Evolutionary conservation across 2,113 vertebrate species (phyloP).

Genomic region (Heterochromis multidens): DNA sequence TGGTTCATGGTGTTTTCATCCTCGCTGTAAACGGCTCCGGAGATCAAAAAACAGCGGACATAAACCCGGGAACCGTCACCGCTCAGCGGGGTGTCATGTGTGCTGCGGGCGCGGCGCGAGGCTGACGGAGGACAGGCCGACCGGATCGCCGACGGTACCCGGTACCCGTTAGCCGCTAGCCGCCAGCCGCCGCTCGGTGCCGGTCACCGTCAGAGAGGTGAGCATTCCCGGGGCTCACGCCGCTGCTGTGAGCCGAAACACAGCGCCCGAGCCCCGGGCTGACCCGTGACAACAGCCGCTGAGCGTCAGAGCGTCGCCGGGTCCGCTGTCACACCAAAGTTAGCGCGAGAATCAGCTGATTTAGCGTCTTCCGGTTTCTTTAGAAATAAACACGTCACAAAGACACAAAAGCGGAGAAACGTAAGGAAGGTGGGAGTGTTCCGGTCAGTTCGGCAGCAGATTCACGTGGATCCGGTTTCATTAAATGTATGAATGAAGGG

Average conservation of each 20-base stretch:
- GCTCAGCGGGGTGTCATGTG: neutral
- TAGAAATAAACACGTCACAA: neutral
- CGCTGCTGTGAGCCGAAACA: neutral
- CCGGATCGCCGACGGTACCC: neutral
- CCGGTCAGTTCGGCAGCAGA: neutral
- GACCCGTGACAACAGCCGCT: neutral
- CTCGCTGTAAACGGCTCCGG: neutral
- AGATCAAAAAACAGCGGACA: too few relatives aligned
- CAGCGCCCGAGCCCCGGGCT: neutral
- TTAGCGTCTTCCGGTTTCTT: neutral
- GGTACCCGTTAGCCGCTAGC: too few relatives aligned
- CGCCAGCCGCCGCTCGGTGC: neutral
- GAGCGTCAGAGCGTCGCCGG: neutral
- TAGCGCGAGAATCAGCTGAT: neutral
- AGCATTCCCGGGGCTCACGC: neutral
- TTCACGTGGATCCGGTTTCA: too few relatives aligned
- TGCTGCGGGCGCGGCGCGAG: neutral
- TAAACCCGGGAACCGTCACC: rapidly evolving
- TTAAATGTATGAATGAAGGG: too few relatives aligned
- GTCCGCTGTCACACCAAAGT: neutral
- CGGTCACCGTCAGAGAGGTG: slow-evolving; percentile 23
- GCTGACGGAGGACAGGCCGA: neutral
- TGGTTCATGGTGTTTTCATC: neutral
- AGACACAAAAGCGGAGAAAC: neutral
- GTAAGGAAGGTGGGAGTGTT: neutral